A percentile compares a stretch with the other conserved stretches of the same genome.
Evolutionary conservation across 2,888 invertebrate genomes (phyloP).

Genomic region (Acanthoscelides obtectus): DNA sequence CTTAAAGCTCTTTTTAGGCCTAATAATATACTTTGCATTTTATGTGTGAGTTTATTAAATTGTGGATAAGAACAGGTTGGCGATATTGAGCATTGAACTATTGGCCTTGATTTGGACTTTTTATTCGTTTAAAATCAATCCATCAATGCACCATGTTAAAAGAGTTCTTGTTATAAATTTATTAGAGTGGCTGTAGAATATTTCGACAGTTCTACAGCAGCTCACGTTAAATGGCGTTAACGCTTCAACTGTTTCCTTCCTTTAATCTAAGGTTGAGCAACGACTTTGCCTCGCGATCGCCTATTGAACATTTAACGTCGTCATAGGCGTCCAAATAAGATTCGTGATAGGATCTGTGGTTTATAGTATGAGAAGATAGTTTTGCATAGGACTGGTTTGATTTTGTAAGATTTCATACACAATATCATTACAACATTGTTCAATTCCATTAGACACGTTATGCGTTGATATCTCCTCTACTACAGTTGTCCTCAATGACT

Average conservation of each 20-base stretch:
- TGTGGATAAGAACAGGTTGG: neutral
- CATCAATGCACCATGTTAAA: neutral
- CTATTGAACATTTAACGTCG: neutral
- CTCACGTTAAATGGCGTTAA: neutral
- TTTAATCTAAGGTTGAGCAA: neutral
- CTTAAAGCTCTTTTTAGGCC: too few relatives aligned
- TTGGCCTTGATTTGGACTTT: too few relatives aligned
- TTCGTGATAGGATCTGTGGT: neutral
- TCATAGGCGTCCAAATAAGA: neutral
- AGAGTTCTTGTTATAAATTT: neutral
- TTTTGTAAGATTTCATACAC: too few relatives aligned
- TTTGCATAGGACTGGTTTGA: neutral
- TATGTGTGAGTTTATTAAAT: neutral
- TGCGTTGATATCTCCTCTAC: too few relatives aligned
- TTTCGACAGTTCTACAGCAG: neutral
- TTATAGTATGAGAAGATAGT: neutral
- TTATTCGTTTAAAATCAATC: too few relatives aligned
- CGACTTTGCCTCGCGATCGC: neutral
- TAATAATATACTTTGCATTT: too few relatives aligned
- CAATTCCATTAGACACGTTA: too few relatives aligned
- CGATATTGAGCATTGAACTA: too few relatives aligned
- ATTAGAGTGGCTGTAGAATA: neutral
- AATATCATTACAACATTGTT: too few relatives aligned
- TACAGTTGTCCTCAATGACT: too few relatives aligned
- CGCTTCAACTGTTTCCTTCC: neutral